A percentile compares a stretch with the other conserved stretches of the same genome.
Conservation (phyloP, 2,797 vertebrate genomes). For the Scolopax rusticola region DNA sequence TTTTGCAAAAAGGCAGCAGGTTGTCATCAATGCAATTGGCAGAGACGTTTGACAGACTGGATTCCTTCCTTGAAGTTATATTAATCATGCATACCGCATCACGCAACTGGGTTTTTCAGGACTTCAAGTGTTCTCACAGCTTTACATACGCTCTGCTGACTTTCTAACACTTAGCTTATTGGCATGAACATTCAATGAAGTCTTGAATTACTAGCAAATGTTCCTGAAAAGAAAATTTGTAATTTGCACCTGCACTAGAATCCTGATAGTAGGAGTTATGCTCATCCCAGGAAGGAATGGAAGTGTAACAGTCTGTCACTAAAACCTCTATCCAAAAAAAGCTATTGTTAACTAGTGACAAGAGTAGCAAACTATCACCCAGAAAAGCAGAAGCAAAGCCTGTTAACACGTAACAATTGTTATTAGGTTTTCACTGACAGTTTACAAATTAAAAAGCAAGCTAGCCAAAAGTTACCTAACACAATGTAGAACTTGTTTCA, state of each 20-base stretch:
- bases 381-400: background rate
- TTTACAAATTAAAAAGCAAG: background rate
- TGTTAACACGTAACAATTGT: background rate
- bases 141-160: background rate
- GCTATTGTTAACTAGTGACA: background rate
- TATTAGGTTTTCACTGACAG: background rate
- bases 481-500: background rate
- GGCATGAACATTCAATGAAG: background rate
- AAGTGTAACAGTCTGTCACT: background rate
- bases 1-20: slow-evolving; percentile 27
- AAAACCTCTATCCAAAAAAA: background rate
- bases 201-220: background rate
- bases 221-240: background rate
- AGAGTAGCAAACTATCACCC: background rate
- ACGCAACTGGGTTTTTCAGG: background rate
- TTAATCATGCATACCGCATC: slow-evolving; percentile 12
- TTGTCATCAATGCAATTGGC: slow-evolving; percentile 38
- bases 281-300: background rate
- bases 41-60: slow-evolving; percentile 25
- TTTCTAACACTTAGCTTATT: slow-evolving; percentile 21
- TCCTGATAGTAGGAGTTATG: background rate
- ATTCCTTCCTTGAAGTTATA: background rate
- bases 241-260: slow-evolving; percentile 22
- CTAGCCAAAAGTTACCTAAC: background rate
- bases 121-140: slow-evolving; percentile 34